Percentiles rank a stretch among this genome's conserved stretches.
These are phyloP conservation scores for Drosophila elegans DNA, from an alignment of 1,140 invertebrate genomes.

Conservation along the genomic window DNA sequence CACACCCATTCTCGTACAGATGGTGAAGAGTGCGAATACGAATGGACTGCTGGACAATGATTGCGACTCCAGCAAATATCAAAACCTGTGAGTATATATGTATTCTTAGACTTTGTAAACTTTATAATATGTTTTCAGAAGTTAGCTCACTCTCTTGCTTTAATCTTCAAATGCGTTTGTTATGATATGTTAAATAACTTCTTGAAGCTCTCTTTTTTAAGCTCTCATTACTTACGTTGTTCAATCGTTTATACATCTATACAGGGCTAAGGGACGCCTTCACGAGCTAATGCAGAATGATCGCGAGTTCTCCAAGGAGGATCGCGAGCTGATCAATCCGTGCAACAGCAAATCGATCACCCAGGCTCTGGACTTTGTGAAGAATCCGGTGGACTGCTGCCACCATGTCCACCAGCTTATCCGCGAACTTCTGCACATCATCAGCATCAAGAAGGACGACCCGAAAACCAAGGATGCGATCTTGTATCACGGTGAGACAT, in stretches of 20 bases:
- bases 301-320: conserved; percentile 94
- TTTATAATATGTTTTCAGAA: neutral
- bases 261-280: conserved; percentile 96
- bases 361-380: conserved; percentile 96
- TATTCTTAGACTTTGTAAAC: too few species aligned
- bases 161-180: too few species aligned
- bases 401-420: conserved; percentile 95
- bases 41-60: conserved; percentile 99
- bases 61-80: conserved; percentile 97
- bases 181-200: too few species aligned
- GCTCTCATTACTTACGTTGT: too few species aligned
- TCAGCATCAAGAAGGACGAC: conserved; percentile 94
- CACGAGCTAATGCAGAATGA: conserved; percentile 97
- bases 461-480: conserved; percentile 95
- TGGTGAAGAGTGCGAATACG: conserved; percentile 99
- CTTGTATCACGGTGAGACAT: conserved; percentile 99
- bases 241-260: too few species aligned
- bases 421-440: conserved; percentile 93
- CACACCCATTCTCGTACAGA: conserved; percentile 99
- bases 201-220: too few species aligned
- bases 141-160: too few species aligned
- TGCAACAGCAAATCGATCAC: conserved; percentile 94
- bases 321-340: conserved; percentile 92
- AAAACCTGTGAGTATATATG: conserved; percentile 92
- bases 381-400: conserved; percentile 98